Conservation (phyloP, 2,888 invertebrate species). For the Dilophus febrilis region DNA sequence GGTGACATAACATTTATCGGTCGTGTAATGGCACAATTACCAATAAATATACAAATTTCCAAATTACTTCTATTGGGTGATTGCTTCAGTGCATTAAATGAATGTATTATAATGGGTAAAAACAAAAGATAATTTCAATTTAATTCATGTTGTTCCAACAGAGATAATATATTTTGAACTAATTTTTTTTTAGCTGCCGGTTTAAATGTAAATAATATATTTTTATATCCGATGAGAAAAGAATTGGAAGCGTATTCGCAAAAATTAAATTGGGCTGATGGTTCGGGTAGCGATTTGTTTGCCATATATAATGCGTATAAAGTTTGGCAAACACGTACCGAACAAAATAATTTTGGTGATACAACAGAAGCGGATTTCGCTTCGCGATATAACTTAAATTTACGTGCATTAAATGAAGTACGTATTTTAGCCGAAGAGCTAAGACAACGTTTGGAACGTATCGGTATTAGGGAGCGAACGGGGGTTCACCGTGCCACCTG, state of each 20-base stretch:
- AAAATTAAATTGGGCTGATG: constrained; percentile 65
- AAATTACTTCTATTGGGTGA: constrained; percentile 78
- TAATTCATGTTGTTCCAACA: too few species aligned
- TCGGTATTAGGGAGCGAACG: constrained; percentile 40
- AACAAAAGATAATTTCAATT: background rate
- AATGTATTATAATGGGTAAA: constrained; percentile 62
- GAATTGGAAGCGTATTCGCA: constrained; percentile 53
- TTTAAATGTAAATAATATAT: constrained; percentile 64
- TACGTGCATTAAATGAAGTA: constrained; percentile 49
- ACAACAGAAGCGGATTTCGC: constrained; percentile 46
- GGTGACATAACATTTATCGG: constrained; percentile 83
- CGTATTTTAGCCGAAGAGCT: constrained; percentile 55
- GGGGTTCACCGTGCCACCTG: constrained; percentile 30
- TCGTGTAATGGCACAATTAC: constrained; percentile 60
- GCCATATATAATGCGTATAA: constrained; percentile 64
- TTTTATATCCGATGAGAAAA: constrained; percentile 53
- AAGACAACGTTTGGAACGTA: constrained; percentile 36
- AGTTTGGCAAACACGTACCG: constrained; percentile 28
- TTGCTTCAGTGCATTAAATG: constrained; percentile 68
- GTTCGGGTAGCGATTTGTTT: constrained; percentile 65
- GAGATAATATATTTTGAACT: constrained; percentile 6
- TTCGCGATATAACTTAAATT: constrained; percentile 46
- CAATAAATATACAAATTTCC: constrained; percentile 63
- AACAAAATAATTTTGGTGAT: constrained; percentile 28
- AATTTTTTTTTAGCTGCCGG: constrained; percentile 53